Evolutionary conservation across 2,888 invertebrate genomes (phyloP).

Genomic region (Meiosimyza platycephala): DNA sequence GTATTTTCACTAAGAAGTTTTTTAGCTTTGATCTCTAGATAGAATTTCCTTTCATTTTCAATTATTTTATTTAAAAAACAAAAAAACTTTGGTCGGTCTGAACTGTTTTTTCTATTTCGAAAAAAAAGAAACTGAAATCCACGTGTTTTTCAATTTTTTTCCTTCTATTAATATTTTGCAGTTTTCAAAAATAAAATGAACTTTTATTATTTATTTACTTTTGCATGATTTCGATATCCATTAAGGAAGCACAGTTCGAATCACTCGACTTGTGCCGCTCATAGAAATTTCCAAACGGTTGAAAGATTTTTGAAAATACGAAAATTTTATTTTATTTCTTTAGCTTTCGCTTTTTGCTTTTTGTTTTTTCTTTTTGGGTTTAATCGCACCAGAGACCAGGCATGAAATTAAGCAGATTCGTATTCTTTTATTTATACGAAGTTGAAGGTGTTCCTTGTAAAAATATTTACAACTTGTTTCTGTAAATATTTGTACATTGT

Average conservation of each 20-base stretch:
- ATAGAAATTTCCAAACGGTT: neutral
- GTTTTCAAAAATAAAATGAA: neutral
- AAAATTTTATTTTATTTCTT: conserved; percentile 15
- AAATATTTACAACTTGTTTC: conserved; percentile 35
- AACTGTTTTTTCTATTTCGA: too few species aligned
- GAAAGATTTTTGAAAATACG: neutral
- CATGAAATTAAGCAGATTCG: conserved; percentile 23
- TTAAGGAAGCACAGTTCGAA: neutral
- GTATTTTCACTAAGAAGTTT: too few species aligned
- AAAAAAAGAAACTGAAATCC: too few species aligned
- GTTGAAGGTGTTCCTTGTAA: conserved; percentile 36
- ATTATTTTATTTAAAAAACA: too few species aligned
- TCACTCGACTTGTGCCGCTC: neutral
- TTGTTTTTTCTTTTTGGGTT: neutral
- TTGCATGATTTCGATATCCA: neutral
- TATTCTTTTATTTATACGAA: conserved; percentile 18
- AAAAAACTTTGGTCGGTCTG: too few species aligned
- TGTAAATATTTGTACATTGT: conserved; percentile 36
- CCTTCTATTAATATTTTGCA: neutral
- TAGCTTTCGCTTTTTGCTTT: neutral
- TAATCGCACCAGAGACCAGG: neutral
- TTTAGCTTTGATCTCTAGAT: too few species aligned
- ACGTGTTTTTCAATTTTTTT: too few species aligned
- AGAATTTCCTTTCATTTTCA: too few species aligned
- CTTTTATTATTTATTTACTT: neutral